Evolutionary conservation across 2,888 invertebrate genomes (phyloP).

Genomic region (Rotaria macrura): DNA sequence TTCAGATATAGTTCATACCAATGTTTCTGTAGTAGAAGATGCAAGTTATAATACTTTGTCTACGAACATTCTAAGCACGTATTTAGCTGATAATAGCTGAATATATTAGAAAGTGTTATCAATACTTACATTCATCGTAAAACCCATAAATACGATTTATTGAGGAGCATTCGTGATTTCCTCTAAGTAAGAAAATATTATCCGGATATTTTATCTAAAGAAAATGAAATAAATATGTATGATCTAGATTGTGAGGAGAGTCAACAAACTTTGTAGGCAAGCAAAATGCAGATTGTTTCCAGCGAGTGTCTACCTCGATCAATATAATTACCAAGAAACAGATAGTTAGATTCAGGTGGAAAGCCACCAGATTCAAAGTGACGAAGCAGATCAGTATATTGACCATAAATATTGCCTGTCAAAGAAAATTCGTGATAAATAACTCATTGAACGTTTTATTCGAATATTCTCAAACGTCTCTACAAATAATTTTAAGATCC

Average conservation of each 20-base stretch:
- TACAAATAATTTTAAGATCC: not conserved
- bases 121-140: slow-evolving; percentile 7
- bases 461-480: not conserved
- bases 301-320: not conserved
- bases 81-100: not conserved
- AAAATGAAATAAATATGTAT: not conserved
- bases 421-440: not conserved
- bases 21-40: not conserved
- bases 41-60: too few species aligned
- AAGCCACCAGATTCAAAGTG: not conserved
- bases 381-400: slow-evolving; percentile 13
- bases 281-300: slow-evolving; percentile 5
- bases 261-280: not conserved
- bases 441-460: not conserved
- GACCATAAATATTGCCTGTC: not conserved
- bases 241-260: not conserved
- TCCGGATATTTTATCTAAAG: slow-evolving; percentile 2
- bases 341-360: not conserved
- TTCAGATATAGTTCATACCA: not conserved
- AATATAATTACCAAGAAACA: slow-evolving; percentile 5
- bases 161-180: not conserved
- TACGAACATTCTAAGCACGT: not conserved
- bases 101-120: not conserved
- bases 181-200: not conserved
- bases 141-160: slow-evolving; percentile 8